phyloP scores from a whole-genome alignment of 2,797 vertebrate species.

The Mergus octosetaceus region DNA sequence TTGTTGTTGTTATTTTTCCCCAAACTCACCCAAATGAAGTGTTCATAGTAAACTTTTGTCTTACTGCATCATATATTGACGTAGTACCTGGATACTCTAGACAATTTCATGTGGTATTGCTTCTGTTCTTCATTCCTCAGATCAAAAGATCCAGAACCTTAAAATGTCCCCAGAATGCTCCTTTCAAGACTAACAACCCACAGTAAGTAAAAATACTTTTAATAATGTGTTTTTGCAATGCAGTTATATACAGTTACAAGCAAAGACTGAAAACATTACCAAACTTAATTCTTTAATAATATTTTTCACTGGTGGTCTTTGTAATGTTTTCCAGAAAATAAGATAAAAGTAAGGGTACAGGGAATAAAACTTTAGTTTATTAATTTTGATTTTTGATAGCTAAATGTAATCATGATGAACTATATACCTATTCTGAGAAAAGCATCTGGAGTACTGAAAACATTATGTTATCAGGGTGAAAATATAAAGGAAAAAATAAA shows the following conservation, averaged over 20 bases:
- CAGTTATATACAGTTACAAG: background rate
- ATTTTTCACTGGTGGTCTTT: background rate
- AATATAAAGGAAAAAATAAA: background rate
- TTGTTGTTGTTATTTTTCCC: background rate
- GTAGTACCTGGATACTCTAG: background rate
- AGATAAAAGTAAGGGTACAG: background rate
- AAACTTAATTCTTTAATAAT: background rate
- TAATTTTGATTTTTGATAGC: background rate
- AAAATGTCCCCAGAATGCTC: background rate
- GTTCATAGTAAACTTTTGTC: background rate
- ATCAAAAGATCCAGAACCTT: background rate
- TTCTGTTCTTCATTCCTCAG: background rate
- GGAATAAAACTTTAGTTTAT: background rate
- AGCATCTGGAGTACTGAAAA: background rate
- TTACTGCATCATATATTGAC: background rate
- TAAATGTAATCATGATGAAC: background rate
- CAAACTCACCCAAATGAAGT: background rate
- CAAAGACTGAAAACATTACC: background rate
- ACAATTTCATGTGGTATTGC: background rate
- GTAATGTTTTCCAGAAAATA: background rate
- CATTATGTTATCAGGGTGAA: background rate
- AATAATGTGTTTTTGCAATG: fast-evolving
- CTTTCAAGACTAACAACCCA: background rate
- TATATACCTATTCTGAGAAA: background rate
- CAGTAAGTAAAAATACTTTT: background rate